Evolutionary conservation across 1,140 invertebrate genomes (phyloP).

Genomic region (Idris sp.): DNA sequence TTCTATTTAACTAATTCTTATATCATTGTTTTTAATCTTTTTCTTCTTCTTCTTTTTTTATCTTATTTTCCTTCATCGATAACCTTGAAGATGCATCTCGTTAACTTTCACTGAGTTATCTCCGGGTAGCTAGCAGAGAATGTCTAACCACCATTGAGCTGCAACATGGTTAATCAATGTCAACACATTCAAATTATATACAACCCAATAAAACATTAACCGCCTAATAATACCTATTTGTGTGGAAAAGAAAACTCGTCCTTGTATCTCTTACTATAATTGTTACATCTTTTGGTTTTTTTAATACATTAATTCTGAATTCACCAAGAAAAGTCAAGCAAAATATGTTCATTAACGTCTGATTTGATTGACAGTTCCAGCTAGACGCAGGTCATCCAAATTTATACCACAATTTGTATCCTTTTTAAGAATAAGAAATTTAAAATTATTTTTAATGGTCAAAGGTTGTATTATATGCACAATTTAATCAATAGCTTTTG

Average conservation of each 20-base stretch:
- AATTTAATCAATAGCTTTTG: too few species aligned
- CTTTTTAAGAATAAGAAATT: too few species aligned
- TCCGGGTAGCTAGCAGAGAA: constrained; percentile 57
- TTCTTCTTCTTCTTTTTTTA: too few species aligned
- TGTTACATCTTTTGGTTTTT: constrained; percentile 19
- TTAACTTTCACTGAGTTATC: constrained; percentile 72
- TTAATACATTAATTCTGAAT: background rate
- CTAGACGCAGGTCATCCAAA: too few species aligned
- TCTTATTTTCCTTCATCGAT: constrained; percentile 53
- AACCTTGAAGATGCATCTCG: constrained; percentile 71
- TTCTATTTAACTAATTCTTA: constrained; percentile 46
- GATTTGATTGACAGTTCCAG: too few species aligned
- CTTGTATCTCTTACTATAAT: constrained; percentile 55
- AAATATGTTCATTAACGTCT: too few species aligned
- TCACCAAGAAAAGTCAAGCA: background rate
- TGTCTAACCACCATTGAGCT: constrained; percentile 52
- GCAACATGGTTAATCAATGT: constrained; percentile 68
- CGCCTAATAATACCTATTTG: constrained; percentile 54
- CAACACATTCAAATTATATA: constrained; percentile 62
- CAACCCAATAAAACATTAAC: constrained; percentile 57
- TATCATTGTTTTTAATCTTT: constrained; percentile 37
- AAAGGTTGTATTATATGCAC: too few species aligned
- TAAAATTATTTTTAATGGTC: too few species aligned
- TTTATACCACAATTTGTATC: too few species aligned
- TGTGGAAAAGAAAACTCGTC: constrained; percentile 48